Evolutionary conservation across 1,140 invertebrate genomes (phyloP).

Genomic region (Stegodyphus dumicola): DNA sequence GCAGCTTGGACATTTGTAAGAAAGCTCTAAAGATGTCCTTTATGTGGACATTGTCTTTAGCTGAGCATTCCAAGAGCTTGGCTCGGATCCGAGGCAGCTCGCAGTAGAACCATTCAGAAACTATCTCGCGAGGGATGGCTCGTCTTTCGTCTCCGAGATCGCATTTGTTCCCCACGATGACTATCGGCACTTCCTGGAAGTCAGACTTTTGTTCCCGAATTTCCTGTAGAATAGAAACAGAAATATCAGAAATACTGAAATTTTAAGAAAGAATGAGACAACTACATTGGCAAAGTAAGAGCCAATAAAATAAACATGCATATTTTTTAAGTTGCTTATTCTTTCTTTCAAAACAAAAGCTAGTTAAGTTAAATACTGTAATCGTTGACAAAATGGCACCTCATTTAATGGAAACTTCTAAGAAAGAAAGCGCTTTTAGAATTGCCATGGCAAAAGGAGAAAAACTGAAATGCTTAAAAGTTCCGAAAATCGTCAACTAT

Average conservation of each 20-base stretch:
- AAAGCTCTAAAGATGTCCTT: constrained; percentile 75
- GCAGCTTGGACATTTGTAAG: constrained; percentile 64
- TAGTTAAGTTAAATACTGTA: too few relatives aligned
- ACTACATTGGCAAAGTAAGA: too few relatives aligned
- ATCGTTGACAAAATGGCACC: too few relatives aligned
- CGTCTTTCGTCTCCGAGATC: constrained; percentile 76
- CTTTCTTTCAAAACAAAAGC: too few relatives aligned
- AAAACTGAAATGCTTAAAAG: too few relatives aligned
- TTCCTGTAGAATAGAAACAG: constrained; percentile 71
- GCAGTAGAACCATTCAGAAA: constrained; percentile 82
- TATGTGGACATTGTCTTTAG: constrained; percentile 81
- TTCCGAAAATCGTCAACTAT: too few relatives aligned
- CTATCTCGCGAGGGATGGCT: constrained; percentile 75
- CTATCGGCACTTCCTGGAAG: constrained; percentile 85
- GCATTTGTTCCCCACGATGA: constrained; percentile 86
- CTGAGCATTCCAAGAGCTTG: constrained; percentile 81
- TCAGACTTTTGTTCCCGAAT: constrained; percentile 83
- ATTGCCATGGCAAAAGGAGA: too few relatives aligned
- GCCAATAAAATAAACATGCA: too few relatives aligned
- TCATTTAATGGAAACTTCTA: too few relatives aligned
- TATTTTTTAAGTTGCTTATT: too few relatives aligned
- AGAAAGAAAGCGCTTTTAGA: too few relatives aligned
- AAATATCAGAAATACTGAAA: background rate
- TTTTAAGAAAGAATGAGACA: too few relatives aligned
- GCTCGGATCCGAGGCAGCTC: constrained; percentile 73